Evolutionary conservation across 1,140 invertebrate species (phyloP).

Genomic region (Drosophila saltans): DNA sequence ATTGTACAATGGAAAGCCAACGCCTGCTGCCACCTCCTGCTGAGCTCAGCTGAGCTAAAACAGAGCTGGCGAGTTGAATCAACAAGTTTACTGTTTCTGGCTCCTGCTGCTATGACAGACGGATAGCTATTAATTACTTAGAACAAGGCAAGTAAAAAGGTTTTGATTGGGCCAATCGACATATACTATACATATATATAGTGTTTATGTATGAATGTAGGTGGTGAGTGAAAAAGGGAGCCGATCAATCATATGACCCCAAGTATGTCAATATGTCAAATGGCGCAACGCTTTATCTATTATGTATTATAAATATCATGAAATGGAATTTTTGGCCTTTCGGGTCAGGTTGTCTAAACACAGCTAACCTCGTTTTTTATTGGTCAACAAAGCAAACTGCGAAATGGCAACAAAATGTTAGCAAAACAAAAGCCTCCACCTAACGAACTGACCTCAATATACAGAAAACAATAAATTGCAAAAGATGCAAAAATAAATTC

Average conservation of each 20-base stretch:
- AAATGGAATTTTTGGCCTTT: conserved; percentile 29
- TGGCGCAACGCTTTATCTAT: conserved; percentile 39
- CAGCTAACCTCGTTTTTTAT: conserved; percentile 74
- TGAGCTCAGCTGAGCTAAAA: neutral
- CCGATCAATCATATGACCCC: conserved; percentile 63
- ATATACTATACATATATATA: conserved; percentile 13
- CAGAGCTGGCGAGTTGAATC: conserved; percentile 35
- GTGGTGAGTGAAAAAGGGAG: conserved; percentile 37
- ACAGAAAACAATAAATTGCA: conserved; percentile 76
- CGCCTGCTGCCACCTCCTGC: conserved; percentile 24
- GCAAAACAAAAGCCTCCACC: conserved; percentile 32
- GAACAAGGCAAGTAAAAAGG: conserved; percentile 23
- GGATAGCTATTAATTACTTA: conserved; percentile 38
- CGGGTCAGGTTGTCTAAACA: conserved; percentile 71
- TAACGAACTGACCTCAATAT: conserved; percentile 73
- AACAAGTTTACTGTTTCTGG: conserved; percentile 52
- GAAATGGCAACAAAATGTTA: conserved; percentile 12
- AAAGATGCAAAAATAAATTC: conserved; percentile 78
- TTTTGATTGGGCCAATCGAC: conserved; percentile 11
- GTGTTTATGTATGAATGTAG: neutral
- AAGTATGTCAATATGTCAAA: conserved; percentile 75
- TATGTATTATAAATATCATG: conserved; percentile 25
- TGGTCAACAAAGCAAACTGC: conserved; percentile 49
- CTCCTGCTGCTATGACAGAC: conserved; percentile 16
- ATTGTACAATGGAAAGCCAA: conserved; percentile 14